Percentiles rank a stretch among this genome's conserved stretches.
Evolutionary conservation across 37 sponge, comb jelly and placozoan genomes (phyloP).

Genomic region (Haliclona indistincta): DNA sequence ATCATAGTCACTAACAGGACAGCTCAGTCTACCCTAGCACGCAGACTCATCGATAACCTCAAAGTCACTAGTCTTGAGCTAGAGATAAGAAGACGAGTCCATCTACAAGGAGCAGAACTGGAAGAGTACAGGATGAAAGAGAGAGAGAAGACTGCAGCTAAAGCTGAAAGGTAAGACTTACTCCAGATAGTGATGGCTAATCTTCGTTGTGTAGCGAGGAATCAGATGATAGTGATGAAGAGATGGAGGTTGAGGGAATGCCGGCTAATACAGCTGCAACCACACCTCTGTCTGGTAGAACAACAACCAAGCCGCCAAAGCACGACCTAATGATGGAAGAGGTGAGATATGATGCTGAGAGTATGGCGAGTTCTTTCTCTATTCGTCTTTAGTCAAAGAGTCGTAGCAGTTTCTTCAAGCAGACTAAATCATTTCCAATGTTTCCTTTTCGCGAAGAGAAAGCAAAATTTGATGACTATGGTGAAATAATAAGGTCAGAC

Average conservation of each 20-base stretch:
- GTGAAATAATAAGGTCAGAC: constrained; percentile 87
- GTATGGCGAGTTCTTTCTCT: neutral
- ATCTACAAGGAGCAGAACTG: constrained; percentile 90
- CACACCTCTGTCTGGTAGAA: constrained; percentile 5
- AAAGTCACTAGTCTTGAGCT: constrained; percentile 56
- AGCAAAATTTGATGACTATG: constrained; percentile 95
- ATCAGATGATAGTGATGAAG: constrained; percentile 78
- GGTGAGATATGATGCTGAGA: constrained; percentile 31
- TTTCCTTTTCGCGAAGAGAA: constrained; percentile 89
- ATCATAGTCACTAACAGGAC: constrained; percentile 83
- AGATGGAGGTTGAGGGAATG: constrained; percentile 61
- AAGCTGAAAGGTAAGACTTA: constrained; percentile 44
- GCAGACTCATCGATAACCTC: constrained; percentile 71
- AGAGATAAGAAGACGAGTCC: constrained; percentile 67
- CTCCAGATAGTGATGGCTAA: neutral
- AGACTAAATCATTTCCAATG: constrained; percentile 89
- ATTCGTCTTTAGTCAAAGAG: constrained; percentile 29
- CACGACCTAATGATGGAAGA: constrained; percentile 79
- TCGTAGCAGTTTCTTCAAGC: constrained; percentile 90
- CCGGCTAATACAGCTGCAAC: constrained; percentile 1
- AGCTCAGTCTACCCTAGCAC: constrained; percentile 73
- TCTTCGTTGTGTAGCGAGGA: neutral
- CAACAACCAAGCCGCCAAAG: constrained; percentile 33
- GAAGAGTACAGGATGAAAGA: constrained; percentile 65
- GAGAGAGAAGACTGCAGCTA: constrained; percentile 50